Percentiles rank a stretch among this genome's conserved stretches.
phyloP scores from a whole-genome alignment of 2,797 vertebrate genomes.

The Xyrichtys novacula region DNA sequence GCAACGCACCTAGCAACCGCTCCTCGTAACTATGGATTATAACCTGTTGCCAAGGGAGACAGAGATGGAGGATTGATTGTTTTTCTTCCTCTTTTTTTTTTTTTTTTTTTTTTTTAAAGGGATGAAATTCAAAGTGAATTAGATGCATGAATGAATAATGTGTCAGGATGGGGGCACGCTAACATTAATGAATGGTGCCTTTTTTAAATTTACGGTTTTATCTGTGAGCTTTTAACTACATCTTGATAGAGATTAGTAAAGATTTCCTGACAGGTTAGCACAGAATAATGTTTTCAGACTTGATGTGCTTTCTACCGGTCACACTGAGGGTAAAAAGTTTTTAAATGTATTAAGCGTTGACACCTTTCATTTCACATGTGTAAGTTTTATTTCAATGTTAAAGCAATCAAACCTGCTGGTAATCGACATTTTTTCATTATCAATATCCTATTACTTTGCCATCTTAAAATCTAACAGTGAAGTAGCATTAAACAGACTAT shows the following conservation, averaged over 20 bases:
- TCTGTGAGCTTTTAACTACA: constrained; percentile 27
- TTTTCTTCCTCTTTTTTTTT: constrained; percentile 68
- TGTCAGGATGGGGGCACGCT: constrained; percentile 30
- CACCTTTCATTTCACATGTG: constrained; percentile 1
- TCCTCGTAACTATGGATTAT: constrained; percentile 89
- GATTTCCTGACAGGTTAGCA: constrained; percentile 25
- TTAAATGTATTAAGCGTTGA: neutral
- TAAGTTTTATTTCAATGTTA: neutral
- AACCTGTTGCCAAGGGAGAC: constrained; percentile 91
- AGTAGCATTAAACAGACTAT: no score
- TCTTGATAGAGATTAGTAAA: constrained; percentile 30
- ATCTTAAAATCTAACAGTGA: neutral
- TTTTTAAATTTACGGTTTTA: constrained; percentile 39
- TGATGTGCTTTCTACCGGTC: constrained; percentile 11
- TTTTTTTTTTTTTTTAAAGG: constrained; percentile 48
- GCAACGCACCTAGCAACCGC: constrained; percentile 88
- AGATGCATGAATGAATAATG: constrained; percentile 75
- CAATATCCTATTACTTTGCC: neutral
- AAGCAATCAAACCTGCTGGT: neutral
- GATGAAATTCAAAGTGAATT: constrained; percentile 79
- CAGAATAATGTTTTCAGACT: constrained; percentile 7
- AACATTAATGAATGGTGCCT: constrained; percentile 59
- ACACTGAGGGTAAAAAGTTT: neutral
- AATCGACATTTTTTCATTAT: neutral
- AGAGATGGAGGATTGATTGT: constrained; percentile 87